A percentile compares a stretch with the other conserved stretches of the same genome.
Conservation (phyloP, 2,797 vertebrate genomes). For the Eutrigla gurnardus region DNA sequence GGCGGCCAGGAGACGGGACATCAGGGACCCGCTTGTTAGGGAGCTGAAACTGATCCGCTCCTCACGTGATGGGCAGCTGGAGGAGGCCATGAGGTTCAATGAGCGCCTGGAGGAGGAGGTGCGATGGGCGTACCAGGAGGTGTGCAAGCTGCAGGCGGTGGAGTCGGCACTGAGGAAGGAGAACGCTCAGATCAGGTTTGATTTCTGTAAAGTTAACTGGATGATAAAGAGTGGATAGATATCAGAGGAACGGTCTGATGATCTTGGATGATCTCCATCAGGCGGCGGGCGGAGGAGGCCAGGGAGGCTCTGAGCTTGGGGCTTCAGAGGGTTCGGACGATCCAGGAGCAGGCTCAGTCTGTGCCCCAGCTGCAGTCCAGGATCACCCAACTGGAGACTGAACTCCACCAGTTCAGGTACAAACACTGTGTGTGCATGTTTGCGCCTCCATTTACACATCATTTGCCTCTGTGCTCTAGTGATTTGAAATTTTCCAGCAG, state of each 20-base stretch:
- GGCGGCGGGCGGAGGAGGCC: constrained; percentile 82
- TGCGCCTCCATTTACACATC: constrained; percentile 41
- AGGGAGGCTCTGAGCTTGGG: constrained; percentile 80
- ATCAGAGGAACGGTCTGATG: background rate
- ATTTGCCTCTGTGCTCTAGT: constrained; percentile 45
- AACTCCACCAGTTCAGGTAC: constrained; percentile 78
- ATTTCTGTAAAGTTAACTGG: background rate
- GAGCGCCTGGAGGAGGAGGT: constrained; percentile 83
- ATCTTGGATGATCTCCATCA: constrained; percentile 48
- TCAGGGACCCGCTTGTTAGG: constrained; percentile 76
- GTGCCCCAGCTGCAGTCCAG: constrained; percentile 75
- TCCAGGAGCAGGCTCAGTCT: constrained; percentile 81
- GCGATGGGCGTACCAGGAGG: constrained; percentile 73
- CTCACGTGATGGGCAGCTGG: constrained; percentile 84
- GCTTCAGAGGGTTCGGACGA: constrained; percentile 78
- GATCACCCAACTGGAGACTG: constrained; percentile 75
- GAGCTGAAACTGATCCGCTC: constrained; percentile 85
- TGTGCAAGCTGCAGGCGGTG: constrained; percentile 67
- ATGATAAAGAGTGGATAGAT: background rate
- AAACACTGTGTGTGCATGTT: background rate
- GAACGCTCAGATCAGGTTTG: constrained; percentile 79
- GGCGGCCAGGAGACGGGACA: constrained; percentile 49
- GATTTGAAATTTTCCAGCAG: constrained; percentile 46
- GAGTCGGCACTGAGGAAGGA: constrained; percentile 75
- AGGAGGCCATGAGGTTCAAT: constrained; percentile 84